phyloP scores from a whole-genome alignment of 2,888 invertebrate species.

The Melolontha melolontha region DNA sequence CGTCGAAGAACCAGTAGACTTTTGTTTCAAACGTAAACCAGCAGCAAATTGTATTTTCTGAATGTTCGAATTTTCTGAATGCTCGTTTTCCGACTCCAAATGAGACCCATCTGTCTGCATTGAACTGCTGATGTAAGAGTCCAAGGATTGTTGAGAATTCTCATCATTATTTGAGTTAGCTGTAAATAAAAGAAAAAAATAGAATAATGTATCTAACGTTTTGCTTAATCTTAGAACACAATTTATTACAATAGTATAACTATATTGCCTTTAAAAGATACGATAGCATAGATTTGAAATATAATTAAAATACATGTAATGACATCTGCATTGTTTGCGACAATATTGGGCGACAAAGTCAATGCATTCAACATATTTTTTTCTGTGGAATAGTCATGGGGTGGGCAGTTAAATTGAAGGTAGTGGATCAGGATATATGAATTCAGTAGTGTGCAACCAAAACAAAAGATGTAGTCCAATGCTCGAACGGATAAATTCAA shows the following conservation, averaged over 20 bases:
- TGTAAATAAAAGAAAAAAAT: constrained; percentile 23
- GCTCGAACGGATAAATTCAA: too few species aligned
- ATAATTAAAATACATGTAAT: too few species aligned
- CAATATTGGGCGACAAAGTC: too few species aligned
- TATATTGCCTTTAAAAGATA: too few species aligned
- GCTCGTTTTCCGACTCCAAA: constrained; percentile 36
- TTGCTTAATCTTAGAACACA: not conserved
- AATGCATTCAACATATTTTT: too few species aligned
- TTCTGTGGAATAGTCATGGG: too few species aligned
- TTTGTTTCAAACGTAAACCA: constrained; percentile 58
- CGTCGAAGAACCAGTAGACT: constrained; percentile 48
- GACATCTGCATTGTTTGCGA: too few species aligned
- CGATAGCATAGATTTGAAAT: too few species aligned
- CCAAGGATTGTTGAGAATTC: constrained; percentile 39
- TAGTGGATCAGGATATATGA: too few species aligned
- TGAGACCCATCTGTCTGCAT: constrained; percentile 29
- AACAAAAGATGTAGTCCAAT: too few species aligned
- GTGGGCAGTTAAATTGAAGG: too few species aligned
- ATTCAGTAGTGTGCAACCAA: too few species aligned
- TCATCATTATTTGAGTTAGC: constrained; percentile 36
- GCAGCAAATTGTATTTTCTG: constrained; percentile 62
- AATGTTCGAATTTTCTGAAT: constrained; percentile 49
- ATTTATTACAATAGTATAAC: not conserved
- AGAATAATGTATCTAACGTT: not conserved
- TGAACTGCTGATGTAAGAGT: constrained; percentile 35